A percentile compares a stretch with the other conserved stretches of the same genome.
Evolutionary conservation across 2,797 vertebrate species (phyloP).

Genomic region (Poecilia picta): DNA sequence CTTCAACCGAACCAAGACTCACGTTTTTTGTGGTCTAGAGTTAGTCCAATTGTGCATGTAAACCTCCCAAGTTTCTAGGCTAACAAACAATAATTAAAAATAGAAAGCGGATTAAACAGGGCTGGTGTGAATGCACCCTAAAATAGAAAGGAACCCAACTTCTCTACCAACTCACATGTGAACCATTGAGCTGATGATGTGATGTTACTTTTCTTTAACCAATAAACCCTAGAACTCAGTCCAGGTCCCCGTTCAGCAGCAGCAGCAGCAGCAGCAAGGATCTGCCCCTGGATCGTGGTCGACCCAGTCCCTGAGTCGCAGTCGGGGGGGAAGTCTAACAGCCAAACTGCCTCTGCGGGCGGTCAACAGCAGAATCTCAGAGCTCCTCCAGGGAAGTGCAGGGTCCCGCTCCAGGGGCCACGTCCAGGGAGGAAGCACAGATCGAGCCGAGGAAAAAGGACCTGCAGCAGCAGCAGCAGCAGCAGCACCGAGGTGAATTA

Average conservation of each 20-base stretch:
- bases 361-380: constrained; percentile 93
- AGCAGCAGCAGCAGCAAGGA: constrained; percentile 54
- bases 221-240: constrained; percentile 53
- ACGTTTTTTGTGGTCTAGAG: no score
- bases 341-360: constrained; percentile 93
- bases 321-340: constrained; percentile 85
- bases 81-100: no score
- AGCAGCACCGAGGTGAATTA: constrained; percentile 50
- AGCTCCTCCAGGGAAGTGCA: constrained; percentile 90
- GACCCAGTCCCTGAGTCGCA: constrained; percentile 95
- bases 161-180: not conserved
- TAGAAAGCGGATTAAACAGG: no score
- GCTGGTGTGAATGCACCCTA: not conserved
- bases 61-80: no score
- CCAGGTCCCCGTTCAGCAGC: constrained; percentile 50
- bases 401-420: constrained; percentile 76
- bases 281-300: constrained; percentile 86
- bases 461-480: constrained; percentile 19
- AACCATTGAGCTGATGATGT: not conserved
- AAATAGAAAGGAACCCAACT: not conserved
- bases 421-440: constrained; percentile 78
- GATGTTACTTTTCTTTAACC: not conserved
- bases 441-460: constrained; percentile 71
- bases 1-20: no score
- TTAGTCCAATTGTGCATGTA: no score